These are phyloP conservation scores for Hydriomena furcata DNA, from an alignment of 2,888 invertebrate genomes.

Conservation along the genomic window DNA sequence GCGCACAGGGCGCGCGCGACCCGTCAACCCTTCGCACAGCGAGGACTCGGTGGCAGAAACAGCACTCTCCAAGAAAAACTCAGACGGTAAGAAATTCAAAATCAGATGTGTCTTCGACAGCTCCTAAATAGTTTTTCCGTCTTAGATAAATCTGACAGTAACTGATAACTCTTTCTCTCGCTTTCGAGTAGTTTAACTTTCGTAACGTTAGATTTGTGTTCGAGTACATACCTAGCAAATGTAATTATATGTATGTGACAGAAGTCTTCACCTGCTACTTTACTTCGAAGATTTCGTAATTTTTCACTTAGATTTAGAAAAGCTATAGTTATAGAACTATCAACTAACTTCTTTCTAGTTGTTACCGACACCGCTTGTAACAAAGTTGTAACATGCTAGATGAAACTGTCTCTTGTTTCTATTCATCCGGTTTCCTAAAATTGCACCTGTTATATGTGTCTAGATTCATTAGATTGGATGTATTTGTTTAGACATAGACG, in stretches of 20 bases:
- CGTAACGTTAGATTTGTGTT: constrained; percentile 48
- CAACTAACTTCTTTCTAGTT: constrained; percentile 32
- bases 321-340: constrained; percentile 34
- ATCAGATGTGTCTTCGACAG: constrained; percentile 40
- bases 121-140: constrained; percentile 52
- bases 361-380: constrained; percentile 32
- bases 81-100: constrained; percentile 88
- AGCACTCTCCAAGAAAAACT: constrained; percentile 91
- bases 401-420: constrained; percentile 4
- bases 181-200: constrained; percentile 58
- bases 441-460: constrained; percentile 11
- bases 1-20: constrained; percentile 67
- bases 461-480: constrained; percentile 15
- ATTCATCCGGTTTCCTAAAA: constrained; percentile 1
- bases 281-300: constrained; percentile 38
- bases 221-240: constrained; percentile 42
- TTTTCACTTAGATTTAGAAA: constrained; percentile 39
- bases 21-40: constrained; percentile 88
- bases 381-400: constrained; percentile 17
- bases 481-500: constrained; percentile 1
- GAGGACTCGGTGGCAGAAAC: constrained; percentile 93
- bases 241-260: constrained; percentile 46
- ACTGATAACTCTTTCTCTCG: constrained; percentile 65
- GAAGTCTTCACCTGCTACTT: constrained; percentile 42
- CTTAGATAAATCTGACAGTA: constrained; percentile 57